phyloP scores from a whole-genome alignment of 2,797 vertebrate species.

The Gymnothorax javanicus region DNA sequence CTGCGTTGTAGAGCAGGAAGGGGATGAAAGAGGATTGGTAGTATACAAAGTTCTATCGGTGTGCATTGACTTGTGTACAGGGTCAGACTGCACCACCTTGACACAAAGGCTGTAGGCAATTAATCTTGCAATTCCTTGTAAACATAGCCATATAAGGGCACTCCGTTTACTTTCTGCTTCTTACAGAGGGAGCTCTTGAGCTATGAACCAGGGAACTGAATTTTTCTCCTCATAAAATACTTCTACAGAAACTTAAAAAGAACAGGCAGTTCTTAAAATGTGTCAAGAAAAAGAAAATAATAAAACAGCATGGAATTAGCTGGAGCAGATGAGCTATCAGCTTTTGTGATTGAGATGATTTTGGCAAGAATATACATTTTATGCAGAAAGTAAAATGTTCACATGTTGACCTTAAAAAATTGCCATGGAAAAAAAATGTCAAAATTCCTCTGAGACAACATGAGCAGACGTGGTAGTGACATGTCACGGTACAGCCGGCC shows the following conservation, averaged over 20 bases:
- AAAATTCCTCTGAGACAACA: not conserved
- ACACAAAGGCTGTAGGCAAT: slow-evolving; percentile 39
- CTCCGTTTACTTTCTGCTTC: slow-evolving; percentile 45
- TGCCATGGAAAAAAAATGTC: slow-evolving; percentile 32
- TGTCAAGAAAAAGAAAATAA: not conserved
- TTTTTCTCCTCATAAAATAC: slow-evolving; percentile 40
- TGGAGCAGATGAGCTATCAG: slow-evolving; percentile 29
- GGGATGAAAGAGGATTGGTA: not conserved
- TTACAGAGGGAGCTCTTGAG: slow-evolving; percentile 78
- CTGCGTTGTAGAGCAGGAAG: not conserved
- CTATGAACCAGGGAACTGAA: slow-evolving; percentile 54
- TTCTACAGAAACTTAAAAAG: not conserved
- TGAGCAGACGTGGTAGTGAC: not conserved
- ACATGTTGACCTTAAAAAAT: slow-evolving; percentile 22
- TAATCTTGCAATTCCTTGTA: slow-evolving; percentile 40
- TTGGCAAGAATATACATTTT: slow-evolving; percentile 4
- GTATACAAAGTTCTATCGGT: not conserved
- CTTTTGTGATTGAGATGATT: slow-evolving; percentile 1
- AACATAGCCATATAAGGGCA: slow-evolving; percentile 39
- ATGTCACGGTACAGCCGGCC: not conserved
- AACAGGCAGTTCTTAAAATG: slow-evolving; percentile 21
- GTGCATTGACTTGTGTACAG: slow-evolving; percentile 4
- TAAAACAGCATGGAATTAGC: slow-evolving; percentile 31
- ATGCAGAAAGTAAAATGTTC: slow-evolving; percentile 11
- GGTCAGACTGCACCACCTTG: slow-evolving; percentile 1